Base-by-base conservation (phyloP, 1,140 invertebrate species). In the Drosophila baimaii region DNA sequence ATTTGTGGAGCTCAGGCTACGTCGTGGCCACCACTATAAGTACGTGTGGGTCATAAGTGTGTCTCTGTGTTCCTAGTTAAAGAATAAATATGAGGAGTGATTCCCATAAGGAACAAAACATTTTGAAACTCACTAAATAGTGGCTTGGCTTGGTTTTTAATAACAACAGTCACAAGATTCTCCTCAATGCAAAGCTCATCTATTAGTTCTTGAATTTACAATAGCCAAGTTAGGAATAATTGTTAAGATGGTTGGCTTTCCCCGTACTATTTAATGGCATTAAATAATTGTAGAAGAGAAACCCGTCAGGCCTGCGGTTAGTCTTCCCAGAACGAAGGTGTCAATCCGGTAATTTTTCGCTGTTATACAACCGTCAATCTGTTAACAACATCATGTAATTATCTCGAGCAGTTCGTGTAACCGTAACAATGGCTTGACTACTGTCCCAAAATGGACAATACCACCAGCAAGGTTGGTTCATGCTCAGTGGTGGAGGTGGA, bases 311-410 rank as follows among this genome's bases (percentile, higher is more conserved):
- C 4, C 19, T 21, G 17, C 29, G 29, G 5, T 0, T 17, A 13
- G n/a, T 27, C 2, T 58, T 39, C 33, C 33, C 12, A 70, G 43
- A 71, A 71, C 43, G 51, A 35, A 58, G 51, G 51, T 49, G 51
- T 71, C 43, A 70, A 2, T 31, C 65, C 10, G 33, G 19, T 70
- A 41, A 71, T 56, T 71, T 37, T 44, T 31, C 31, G 66, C 12
- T 58, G 69, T 72, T 72, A 71, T 44, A 58, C 51, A 72, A 71
- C 51, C 33, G 7, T 33, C 68, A 57, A 58, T 71, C 41, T 58
- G 17, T 39, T 58, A n/a, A 71, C 10, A 27, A n/a, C 52, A 37
- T 70, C 49, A 47, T 71, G 69, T 71, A 71, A 71, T 71, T 54
- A 23, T 33, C n/a, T 25, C 51, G 3, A 21, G 15, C 19, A 54